A percentile compares a stretch with the other conserved stretches of the same genome.
phyloP scores from a whole-genome alignment of 2,113 vertebrate genomes.

The Myrmecophaga tridactyla region DNA sequence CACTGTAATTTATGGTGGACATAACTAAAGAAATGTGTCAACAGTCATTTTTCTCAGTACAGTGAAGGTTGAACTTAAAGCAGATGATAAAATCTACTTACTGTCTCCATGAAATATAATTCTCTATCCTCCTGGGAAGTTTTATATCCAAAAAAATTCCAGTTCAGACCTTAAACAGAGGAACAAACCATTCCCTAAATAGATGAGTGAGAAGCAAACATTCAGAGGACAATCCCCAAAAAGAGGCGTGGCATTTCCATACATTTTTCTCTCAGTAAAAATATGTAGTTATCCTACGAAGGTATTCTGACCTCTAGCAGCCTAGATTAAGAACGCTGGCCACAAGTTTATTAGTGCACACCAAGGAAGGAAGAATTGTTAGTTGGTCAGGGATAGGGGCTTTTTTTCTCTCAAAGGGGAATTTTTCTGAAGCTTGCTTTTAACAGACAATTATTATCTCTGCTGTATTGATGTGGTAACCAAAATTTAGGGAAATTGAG shows the following conservation, averaged over 20 bases:
- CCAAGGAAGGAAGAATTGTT: not conserved
- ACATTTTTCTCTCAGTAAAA: not conserved
- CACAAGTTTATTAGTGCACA: not conserved
- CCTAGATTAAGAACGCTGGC: not conserved
- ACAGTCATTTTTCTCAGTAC: slow-evolving; percentile 20
- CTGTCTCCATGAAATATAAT: not conserved
- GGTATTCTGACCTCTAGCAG: not conserved
- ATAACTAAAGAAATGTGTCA: not conserved
- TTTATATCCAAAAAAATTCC: slow-evolving; percentile 47
- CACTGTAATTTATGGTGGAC: not conserved
- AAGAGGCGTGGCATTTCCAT: not conserved
- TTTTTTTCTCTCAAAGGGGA: not conserved
- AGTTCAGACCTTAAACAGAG: slow-evolving; percentile 27
- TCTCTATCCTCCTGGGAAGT: not conserved
- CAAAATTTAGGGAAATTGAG: not conserved
- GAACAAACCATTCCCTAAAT: not conserved
- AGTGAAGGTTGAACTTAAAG: slow-evolving; percentile 10
- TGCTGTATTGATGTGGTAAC: not conserved
- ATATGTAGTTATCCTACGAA: not conserved
- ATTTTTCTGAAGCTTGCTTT: not conserved
- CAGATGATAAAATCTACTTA: slow-evolving; percentile 24
- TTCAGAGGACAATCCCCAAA: not conserved
- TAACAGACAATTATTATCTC: not conserved
- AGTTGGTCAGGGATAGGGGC: not conserved
- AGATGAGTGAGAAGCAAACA: not conserved